Base-by-base conservation (phyloP, 2,888 invertebrate species). In the Leptinotarsa juncta region DNA sequence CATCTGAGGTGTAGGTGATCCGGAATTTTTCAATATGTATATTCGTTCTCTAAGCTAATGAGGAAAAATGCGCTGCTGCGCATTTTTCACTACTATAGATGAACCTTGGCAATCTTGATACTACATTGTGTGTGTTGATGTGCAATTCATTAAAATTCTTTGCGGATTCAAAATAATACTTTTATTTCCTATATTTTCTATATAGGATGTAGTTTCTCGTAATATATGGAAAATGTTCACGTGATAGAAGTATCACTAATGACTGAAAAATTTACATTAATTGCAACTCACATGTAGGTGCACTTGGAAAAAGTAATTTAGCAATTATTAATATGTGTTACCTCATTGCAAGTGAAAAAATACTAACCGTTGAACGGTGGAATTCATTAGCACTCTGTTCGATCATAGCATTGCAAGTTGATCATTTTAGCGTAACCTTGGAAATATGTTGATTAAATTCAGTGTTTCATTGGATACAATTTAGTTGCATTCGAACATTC, bases 291-390 rank as follows among this genome's bases (percentile, higher is more conserved):
- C 23, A 42, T 42, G 57, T 15, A 53, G 18, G 42, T 69, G 42
- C 57, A 49, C 20, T 57, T 32, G 12, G 57, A 20, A 18, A 32
- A 57, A 53, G 69, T 18, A 49, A 57, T 69, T 69, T 57, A 23
- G 48, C 49, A 69, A 69, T 69, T 57, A 15, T 16, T 4, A 69
- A 69, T 57, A 14, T 20, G 20, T 69, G 23, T 69, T 69, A 69
- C 69, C 48, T 69, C 57, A 57, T 14, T 20, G 57, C 48, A 0
- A 42, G 67, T 49, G 18, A 32, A 62, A 69, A 68, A 69, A 69
- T 57, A 53, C 12, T 69, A 69, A 69, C 60, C 16, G 69, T 69
- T 69, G n/a, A 53, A 42, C 49, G 49, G n/a, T 57, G 14, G 23
- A 69, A 57, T 69, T 57, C 57, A 69, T 57, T 69, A 48, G 48